A percentile compares a stretch with the other conserved stretches of the same genome.
Conservation (phyloP, 2,113 vertebrate species). For the Upupa epops region DNA sequence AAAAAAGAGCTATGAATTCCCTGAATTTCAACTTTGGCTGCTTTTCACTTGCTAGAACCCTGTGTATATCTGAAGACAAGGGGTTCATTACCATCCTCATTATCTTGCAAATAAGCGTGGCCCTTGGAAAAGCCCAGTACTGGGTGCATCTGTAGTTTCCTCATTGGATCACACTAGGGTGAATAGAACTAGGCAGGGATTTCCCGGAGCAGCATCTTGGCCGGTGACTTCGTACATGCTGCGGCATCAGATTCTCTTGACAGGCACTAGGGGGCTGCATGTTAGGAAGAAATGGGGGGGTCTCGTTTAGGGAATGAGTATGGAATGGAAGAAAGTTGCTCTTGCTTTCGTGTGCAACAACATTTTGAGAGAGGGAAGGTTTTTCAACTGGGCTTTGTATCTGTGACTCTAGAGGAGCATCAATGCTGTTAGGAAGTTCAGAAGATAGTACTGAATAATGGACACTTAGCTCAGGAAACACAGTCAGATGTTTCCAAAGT, state of each 20-base stretch:
- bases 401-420: fast-evolving
- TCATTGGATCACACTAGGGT: neutral
- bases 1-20: neutral
- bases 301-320: neutral
- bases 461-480: neutral
- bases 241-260: neutral
- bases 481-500: neutral
- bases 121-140: neutral
- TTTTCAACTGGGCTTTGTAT: neutral
- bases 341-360: neutral
- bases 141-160: slow-evolving; percentile 11
- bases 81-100: slow-evolving; percentile 32
- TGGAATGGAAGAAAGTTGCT: neutral
- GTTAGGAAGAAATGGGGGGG: neutral
- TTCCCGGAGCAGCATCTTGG: neutral
- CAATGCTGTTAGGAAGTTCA: neutral
- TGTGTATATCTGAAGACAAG: slow-evolving; percentile 39
- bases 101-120: slow-evolving; percentile 42
- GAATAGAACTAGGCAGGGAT: neutral
- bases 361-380: neutral
- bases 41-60: neutral
- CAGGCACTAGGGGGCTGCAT: neutral
- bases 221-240: neutral
- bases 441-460: neutral
- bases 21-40: neutral